phyloP scores from a whole-genome alignment of 2,113 vertebrate species.

The Trochalopteron elliotii region DNA sequence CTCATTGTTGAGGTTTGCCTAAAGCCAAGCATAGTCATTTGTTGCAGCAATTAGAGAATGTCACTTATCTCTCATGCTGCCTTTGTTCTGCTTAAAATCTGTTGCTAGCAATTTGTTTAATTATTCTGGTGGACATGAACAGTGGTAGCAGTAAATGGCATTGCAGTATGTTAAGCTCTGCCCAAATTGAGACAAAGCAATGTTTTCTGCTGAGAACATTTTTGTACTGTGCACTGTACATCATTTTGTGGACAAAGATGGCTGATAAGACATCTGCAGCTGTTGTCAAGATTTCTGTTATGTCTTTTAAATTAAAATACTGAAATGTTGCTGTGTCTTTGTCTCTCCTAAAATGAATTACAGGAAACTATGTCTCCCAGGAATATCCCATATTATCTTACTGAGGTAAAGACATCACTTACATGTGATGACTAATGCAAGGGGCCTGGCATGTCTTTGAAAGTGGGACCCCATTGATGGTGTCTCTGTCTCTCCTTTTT shows the following conservation, averaged over 20 bases:
- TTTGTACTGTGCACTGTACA: neutral
- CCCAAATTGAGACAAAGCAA: neutral
- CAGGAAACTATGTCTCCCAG: neutral
- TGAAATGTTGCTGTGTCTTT: neutral
- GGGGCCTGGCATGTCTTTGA: neutral
- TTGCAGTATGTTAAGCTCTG: neutral
- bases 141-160: neutral
- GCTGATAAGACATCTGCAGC: neutral
- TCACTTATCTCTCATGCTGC: neutral
- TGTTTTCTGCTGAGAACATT: neutral
- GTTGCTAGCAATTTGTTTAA: neutral
- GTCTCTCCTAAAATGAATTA: neutral
- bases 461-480: neutral
- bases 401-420: neutral
- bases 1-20: neutral
- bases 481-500: neutral
- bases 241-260: constrained; percentile 18
- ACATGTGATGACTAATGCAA: neutral
- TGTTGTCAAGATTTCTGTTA: constrained; percentile 9
- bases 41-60: neutral
- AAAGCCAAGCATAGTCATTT: neutral
- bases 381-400: neutral
- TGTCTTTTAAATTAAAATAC: constrained; percentile 52
- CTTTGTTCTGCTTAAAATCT: constrained; percentile 12
- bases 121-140: neutral